Conservation (phyloP, 2,113 vertebrate genomes). For the Sphaerodactylus townsendi region DNA sequence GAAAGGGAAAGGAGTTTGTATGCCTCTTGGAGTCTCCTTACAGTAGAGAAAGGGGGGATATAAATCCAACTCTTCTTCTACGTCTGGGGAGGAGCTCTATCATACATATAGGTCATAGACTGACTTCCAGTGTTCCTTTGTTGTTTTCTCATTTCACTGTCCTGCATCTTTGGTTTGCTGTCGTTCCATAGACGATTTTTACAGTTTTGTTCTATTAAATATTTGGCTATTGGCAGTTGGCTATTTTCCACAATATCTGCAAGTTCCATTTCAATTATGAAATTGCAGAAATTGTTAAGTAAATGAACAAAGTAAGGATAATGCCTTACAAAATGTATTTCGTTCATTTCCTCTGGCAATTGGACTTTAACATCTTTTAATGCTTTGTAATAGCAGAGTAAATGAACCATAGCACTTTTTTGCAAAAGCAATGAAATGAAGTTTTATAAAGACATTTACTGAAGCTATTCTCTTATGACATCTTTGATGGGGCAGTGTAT, state of each 20-base stretch:
- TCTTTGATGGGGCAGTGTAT: neutral
- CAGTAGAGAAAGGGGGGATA: too few species aligned
- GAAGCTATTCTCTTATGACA: neutral
- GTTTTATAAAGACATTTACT: neutral
- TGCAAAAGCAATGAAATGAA: conserved; percentile 23
- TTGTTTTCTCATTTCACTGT: neutral
- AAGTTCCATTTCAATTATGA: neutral
- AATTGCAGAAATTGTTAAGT: conserved; percentile 13
- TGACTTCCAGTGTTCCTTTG: neutral
- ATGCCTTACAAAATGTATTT: conserved; percentile 12
- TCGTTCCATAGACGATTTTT: neutral
- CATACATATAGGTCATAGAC: neutral
- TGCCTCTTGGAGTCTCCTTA: too few species aligned
- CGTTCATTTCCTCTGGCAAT: conserved; percentile 15
- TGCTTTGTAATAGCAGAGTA: conserved; percentile 5
- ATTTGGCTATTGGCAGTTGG: neutral
- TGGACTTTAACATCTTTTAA: conserved; percentile 20
- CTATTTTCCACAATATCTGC: neutral
- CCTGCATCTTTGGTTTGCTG: neutral
- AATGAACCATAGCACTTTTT: conserved; percentile 17
- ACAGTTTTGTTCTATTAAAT: neutral
- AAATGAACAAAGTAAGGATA: conserved; percentile 27
- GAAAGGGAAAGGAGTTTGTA: too few species aligned
- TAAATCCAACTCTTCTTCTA: too few species aligned
- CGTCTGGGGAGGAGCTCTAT: neutral